Evolutionary conservation across 1,140 invertebrate species (phyloP).

Genomic region (Rhopalosiphum padi): DNA sequence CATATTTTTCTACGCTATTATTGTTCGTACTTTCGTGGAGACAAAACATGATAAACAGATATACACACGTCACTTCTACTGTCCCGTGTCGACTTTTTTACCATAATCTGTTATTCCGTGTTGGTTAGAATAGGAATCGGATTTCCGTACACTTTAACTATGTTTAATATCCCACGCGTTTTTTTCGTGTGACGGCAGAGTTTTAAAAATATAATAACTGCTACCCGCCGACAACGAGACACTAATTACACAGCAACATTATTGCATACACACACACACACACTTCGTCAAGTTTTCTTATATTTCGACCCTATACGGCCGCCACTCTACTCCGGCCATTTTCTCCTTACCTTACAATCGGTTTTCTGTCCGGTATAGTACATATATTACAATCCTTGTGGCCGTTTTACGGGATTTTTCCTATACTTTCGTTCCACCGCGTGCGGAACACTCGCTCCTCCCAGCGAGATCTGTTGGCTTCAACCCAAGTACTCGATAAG

Average conservation of each 20-base stretch:
- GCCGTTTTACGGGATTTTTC: not conserved
- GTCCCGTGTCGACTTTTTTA: not conserved
- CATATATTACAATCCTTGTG: not conserved
- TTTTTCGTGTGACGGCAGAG: not conserved
- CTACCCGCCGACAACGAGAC: not conserved
- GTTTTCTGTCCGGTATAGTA: not conserved
- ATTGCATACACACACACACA: not conserved
- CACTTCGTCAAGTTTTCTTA: not conserved
- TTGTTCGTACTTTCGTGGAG: not conserved
- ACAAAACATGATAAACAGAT: not conserved
- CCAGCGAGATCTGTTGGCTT: not conserved
- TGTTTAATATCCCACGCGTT: not conserved
- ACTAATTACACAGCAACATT: not conserved
- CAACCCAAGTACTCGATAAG: not conserved
- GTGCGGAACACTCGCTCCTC: not conserved
- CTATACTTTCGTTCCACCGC: not conserved
- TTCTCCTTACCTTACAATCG: not conserved
- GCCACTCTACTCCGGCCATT: not conserved
- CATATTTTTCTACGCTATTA: not conserved
- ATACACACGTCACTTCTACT: no score
- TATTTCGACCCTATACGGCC: not conserved
- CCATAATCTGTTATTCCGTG: not conserved
- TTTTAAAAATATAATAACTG: slow-evolving; percentile 17
- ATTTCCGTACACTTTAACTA: not conserved
- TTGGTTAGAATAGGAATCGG: not conserved